Evolutionary conservation across 1,140 invertebrate species (phyloP).

Genomic region (Watersipora subatra): DNA sequence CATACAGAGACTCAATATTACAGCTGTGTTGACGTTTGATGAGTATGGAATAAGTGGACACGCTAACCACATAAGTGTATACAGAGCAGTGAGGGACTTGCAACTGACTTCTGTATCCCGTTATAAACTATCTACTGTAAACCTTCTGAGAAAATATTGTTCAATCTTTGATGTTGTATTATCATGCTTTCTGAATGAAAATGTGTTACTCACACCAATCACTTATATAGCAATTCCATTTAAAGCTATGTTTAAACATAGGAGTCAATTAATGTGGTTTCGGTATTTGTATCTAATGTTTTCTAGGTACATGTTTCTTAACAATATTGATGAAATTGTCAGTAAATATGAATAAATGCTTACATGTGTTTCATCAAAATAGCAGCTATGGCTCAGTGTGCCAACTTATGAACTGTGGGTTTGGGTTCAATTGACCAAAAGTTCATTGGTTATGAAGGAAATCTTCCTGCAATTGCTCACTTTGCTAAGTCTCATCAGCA

Average conservation of each 20-base stretch:
- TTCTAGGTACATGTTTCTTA: neutral
- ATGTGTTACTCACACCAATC: neutral
- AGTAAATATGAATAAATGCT: too few relatives aligned
- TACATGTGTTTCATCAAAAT: too few relatives aligned
- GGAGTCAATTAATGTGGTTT: neutral
- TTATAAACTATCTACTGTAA: neutral
- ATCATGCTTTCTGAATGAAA: neutral
- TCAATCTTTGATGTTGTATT: neutral
- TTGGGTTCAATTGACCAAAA: too few relatives aligned
- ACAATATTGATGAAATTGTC: too few relatives aligned
- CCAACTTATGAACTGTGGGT: too few relatives aligned
- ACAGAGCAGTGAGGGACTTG: neutral
- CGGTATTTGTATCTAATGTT: neutral
- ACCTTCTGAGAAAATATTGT: neutral
- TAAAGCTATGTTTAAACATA: neutral
- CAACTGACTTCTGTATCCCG: neutral
- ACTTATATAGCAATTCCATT: neutral
- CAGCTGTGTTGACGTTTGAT: neutral
- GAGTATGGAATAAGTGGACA: neutral
- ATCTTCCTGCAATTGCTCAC: too few relatives aligned
- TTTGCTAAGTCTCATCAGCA: too few relatives aligned
- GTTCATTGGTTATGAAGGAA: too few relatives aligned
- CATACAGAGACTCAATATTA: neutral
- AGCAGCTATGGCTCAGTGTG: too few relatives aligned
- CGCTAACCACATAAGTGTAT: neutral